A percentile compares a stretch with the other conserved stretches of the same genome.
These are phyloP conservation scores for Penaeus monodon DNA, from an alignment of 2,888 invertebrate species.

Conservation along the genomic window DNA sequence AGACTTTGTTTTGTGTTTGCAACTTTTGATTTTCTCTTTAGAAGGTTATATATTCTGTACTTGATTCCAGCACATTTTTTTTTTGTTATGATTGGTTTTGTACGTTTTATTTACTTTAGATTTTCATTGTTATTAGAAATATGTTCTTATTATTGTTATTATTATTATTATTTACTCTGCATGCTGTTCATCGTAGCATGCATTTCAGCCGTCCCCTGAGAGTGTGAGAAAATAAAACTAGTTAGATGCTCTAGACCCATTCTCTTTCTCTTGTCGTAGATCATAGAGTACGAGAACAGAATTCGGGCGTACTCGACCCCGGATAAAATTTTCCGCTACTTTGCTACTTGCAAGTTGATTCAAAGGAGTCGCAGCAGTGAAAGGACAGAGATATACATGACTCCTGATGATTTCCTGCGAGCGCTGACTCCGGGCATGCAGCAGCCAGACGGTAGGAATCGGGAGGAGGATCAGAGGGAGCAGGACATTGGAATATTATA, in stretches of 20 bases:
- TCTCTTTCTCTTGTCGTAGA: constrained; percentile 74
- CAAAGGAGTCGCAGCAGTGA: constrained; percentile 63
- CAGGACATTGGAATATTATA: not conserved
- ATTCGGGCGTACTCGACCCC: constrained; percentile 97
- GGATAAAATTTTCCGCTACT: constrained; percentile 99
- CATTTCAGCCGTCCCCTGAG: no score
- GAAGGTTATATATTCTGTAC: no score
- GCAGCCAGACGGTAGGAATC: constrained; percentile 91
- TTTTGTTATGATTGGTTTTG: no score
- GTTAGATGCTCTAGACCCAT: constrained; percentile 53
- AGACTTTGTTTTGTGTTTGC: no score
- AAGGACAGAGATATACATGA: constrained; percentile 89
- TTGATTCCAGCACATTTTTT: no score
- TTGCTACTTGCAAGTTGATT: constrained; percentile 91
- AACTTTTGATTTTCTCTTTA: no score
- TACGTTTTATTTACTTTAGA: no score
- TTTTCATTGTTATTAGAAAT: no score
- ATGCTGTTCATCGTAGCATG: no score
- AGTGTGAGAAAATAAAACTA: no score
- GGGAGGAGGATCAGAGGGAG: not conserved
- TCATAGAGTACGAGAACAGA: constrained; percentile 98
- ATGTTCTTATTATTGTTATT: no score
- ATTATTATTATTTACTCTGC: no score
- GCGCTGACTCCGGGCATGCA: constrained; percentile 98
- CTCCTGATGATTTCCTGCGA: constrained; percentile 97